These are phyloP conservation scores for Oenanthe oenanthe DNA, from an alignment of 2,113 vertebrate species.

Conservation along the genomic window DNA sequence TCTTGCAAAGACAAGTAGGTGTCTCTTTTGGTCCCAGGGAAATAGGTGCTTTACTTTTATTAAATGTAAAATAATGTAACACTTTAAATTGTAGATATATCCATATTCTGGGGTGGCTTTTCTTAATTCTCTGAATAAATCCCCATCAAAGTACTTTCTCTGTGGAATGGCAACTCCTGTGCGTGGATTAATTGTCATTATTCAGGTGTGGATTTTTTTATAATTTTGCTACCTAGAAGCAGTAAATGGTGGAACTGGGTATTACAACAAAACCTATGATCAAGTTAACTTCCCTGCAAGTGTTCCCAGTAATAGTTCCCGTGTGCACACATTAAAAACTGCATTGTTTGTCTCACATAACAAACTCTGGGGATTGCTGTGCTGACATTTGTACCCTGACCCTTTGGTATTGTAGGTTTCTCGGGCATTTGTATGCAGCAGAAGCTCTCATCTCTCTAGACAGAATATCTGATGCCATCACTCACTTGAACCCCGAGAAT, in stretches of 20 bases:
- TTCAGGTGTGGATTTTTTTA: background rate
- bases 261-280: background rate
- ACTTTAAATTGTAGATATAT: background rate
- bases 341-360: background rate
- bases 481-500: conserved; percentile 96
- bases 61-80: background rate
- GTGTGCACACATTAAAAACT: background rate
- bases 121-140: background rate
- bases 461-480: conserved; percentile 96
- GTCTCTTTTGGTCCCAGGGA: background rate
- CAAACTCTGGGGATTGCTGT: background rate
- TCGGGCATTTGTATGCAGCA: conserved; percentile 96
- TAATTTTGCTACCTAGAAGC: background rate
- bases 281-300: background rate
- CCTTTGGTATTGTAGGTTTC: conserved; percentile 82
- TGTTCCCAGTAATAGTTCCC: background rate
- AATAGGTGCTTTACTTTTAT: background rate
- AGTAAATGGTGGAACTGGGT: background rate
- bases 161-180: background rate
- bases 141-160: background rate
- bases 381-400: background rate
- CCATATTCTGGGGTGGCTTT: background rate
- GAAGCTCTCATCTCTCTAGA: conserved; percentile 98
- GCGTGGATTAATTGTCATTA: background rate
- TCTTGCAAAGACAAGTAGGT: background rate